A percentile compares a stretch with the other conserved stretches of the same genome.
Conservation (phyloP, 1,140 invertebrate genomes). For the Drosophila subpulchrella region DNA sequence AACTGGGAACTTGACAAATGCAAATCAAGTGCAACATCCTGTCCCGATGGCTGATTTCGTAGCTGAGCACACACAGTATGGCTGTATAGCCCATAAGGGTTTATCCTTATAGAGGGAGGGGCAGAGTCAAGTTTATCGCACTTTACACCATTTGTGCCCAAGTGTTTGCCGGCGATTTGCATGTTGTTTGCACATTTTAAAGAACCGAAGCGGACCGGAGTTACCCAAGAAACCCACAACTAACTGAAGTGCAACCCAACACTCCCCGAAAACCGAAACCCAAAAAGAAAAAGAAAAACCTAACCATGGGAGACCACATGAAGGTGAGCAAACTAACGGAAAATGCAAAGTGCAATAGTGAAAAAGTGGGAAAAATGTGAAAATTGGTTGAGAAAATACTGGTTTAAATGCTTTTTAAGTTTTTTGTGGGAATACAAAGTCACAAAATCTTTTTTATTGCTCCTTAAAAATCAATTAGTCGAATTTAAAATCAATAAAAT, state of each 20-base stretch:
- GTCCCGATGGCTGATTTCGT: conserved; percentile 26
- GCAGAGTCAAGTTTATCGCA: conserved; percentile 32
- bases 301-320: conserved; percentile 19
- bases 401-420: not conserved
- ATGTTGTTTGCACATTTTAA: conserved; percentile 51
- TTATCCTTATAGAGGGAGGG: not conserved
- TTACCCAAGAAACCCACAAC: conserved; percentile 12
- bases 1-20: conserved; percentile 44
- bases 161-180: conserved; percentile 41
- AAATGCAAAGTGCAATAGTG: conserved; percentile 5
- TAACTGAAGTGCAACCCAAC: conserved; percentile 11
- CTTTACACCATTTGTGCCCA: conserved; percentile 34
- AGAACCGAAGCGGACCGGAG: conserved; percentile 20
- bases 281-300: not conserved
- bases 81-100: not conserved
- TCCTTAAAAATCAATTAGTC: too few relatives aligned
- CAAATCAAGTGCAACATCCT: conserved; percentile 50
- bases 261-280: not conserved
- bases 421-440: too few relatives aligned
- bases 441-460: too few relatives aligned
- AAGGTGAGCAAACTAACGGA: conserved; percentile 1
- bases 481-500: too few relatives aligned
- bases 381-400: not conserved
- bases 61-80: conserved; percentile 2
- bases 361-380: not conserved